Evolutionary conservation across 1,140 invertebrate genomes (phyloP).

Genomic region (Elysia chlorotica): DNA sequence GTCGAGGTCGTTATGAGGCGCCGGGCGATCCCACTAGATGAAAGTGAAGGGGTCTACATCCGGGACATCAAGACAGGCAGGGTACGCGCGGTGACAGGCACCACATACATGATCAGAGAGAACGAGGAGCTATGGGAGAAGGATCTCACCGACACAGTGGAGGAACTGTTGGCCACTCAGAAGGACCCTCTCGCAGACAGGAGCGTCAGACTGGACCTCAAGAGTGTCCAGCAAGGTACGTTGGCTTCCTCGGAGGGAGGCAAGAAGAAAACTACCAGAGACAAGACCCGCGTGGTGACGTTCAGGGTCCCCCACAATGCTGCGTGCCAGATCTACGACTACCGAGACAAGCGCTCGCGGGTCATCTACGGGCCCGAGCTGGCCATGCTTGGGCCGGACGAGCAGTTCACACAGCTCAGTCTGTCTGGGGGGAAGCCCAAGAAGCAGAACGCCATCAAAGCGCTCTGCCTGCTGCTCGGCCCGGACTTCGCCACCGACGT

Average conservation of each 20-base stretch:
- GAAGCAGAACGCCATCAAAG: slow-evolving; percentile 59
- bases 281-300: slow-evolving; percentile 55
- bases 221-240: too few species aligned
- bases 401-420: slow-evolving; percentile 63
- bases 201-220: slow-evolving; percentile 25
- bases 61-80: slow-evolving; percentile 62
- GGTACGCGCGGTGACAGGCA: slow-evolving; percentile 59
- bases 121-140: slow-evolving; percentile 65
- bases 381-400: slow-evolving; percentile 63
- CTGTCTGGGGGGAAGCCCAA: slow-evolving; percentile 64
- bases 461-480: slow-evolving; percentile 61
- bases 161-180: slow-evolving; percentile 42
- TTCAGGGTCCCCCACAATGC: slow-evolving; percentile 64
- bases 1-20: slow-evolving; percentile 61
- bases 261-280: slow-evolving; percentile 16
- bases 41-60: slow-evolving; percentile 65
- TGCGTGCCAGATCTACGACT: slow-evolving; percentile 64
- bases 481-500: slow-evolving; percentile 65
- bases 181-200: slow-evolving; percentile 59
- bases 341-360: slow-evolving; percentile 61
- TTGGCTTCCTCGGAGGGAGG: not conserved
- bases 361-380: slow-evolving; percentile 64
- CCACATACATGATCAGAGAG: slow-evolving; percentile 64
- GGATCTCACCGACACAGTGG: slow-evolving; percentile 54
- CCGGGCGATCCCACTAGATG: slow-evolving; percentile 62